Conservation (phyloP, 2,888 invertebrate genomes). For the Stenotaenia linearis region DNA sequence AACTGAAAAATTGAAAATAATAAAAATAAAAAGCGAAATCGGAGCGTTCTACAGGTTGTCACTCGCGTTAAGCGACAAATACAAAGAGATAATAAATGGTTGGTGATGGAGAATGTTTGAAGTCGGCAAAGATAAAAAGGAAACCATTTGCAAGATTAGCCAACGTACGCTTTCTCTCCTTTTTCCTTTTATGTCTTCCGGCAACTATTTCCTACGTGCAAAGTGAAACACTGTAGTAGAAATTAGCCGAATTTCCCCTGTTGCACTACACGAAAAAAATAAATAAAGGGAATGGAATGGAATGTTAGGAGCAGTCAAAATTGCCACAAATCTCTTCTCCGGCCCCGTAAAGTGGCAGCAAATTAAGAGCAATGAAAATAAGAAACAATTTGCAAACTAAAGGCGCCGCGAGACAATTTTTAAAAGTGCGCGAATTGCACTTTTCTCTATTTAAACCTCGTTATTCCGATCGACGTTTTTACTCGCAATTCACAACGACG, state of each 20-base stretch:
- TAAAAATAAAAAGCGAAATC: neutral
- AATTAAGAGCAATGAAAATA: neutral
- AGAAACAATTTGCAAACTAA: neutral
- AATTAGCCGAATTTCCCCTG: neutral
- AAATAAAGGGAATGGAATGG: neutral
- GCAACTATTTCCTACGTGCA: conserved; percentile 7
- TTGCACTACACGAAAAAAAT: neutral
- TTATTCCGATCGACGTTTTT: neutral
- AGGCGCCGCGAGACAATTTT: neutral
- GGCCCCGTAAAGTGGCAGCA: neutral
- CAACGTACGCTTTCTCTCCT: neutral
- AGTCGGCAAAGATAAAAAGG: conserved; percentile 19
- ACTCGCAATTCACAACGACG: neutral
- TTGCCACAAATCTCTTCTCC: neutral
- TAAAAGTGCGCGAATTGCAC: neutral
- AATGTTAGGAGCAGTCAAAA: neutral
- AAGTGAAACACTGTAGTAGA: neutral
- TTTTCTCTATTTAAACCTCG: neutral
- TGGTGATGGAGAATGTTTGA: neutral
- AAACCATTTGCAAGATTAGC: conserved; percentile 5
- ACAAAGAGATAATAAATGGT: neutral
- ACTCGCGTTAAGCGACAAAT: neutral
- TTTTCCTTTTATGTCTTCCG: conserved; percentile 1
- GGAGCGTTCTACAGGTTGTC: neutral
- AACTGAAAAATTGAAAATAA: neutral